Evolutionary conservation across 1,140 invertebrate genomes (phyloP).

Genomic region (Bilobella aurantiaca): DNA sequence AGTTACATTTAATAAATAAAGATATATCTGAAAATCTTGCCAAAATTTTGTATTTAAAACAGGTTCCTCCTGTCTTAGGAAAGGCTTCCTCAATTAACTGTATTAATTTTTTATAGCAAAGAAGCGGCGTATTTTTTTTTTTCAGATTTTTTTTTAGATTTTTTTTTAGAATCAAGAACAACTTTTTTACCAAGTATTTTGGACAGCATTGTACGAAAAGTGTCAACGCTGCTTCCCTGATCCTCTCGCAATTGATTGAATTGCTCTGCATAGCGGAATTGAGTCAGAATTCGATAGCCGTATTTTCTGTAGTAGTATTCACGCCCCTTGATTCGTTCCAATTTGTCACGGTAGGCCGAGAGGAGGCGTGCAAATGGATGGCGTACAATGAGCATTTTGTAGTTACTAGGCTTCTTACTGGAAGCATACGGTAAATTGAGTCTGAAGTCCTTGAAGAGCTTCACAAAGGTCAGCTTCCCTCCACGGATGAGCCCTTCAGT

Average conservation of each 20-base stretch:
- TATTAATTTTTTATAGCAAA: too few relatives aligned
- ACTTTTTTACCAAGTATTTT: background rate
- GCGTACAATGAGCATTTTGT: constrained; percentile 43
- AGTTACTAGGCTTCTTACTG: background rate
- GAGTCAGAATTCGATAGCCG: constrained; percentile 14
- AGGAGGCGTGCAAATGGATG: constrained; percentile 47
- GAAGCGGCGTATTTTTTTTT: too few relatives aligned
- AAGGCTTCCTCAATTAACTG: too few relatives aligned
- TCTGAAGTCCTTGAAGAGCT: constrained; percentile 23
- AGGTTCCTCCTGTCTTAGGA: too few relatives aligned
- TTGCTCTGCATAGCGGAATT: background rate
- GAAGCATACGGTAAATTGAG: constrained; percentile 3
- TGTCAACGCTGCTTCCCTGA: background rate
- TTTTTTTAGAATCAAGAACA: too few relatives aligned
- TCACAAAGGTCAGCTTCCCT: constrained; percentile 25
- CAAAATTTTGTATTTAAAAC: too few relatives aligned
- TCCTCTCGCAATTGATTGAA: background rate
- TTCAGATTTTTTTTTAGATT: too few relatives aligned
- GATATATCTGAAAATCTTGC: too few relatives aligned
- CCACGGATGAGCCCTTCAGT: constrained; percentile 24
- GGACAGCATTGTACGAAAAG: background rate
- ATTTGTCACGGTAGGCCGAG: constrained; percentile 46
- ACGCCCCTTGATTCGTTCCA: constrained; percentile 39
- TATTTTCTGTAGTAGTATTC: constrained; percentile 24
- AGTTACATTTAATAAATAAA: too few relatives aligned